Percentiles rank a stretch among this genome's conserved stretches.
Conservation (phyloP, 2,888 invertebrate genomes). For the Psococerastis gibbosa region DNA sequence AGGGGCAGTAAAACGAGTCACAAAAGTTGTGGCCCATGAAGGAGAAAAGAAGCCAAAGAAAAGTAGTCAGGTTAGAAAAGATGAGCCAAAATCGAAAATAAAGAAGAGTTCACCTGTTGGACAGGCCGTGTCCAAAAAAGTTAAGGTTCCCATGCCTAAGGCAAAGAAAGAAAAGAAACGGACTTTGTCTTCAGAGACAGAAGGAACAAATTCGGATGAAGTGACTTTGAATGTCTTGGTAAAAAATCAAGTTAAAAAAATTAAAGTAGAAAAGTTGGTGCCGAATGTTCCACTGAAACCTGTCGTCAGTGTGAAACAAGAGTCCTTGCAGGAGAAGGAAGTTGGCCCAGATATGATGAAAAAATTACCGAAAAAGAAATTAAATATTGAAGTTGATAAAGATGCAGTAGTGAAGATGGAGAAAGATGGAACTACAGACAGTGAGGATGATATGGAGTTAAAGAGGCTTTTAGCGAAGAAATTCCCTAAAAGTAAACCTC, state of each 20-base stretch:
- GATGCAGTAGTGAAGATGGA: conserved; percentile 28
- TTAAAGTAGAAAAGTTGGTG: conserved; percentile 7
- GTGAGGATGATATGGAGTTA: conserved; percentile 31
- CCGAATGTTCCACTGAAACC: conserved; percentile 9
- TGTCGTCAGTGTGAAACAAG: conserved; percentile 13
- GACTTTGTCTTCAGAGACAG: conserved; percentile 8
- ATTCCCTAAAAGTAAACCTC: conserved; percentile 17
- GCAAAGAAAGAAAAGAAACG: conserved; percentile 12
- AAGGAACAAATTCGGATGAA: conserved; percentile 19
- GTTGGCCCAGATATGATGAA: neutral
- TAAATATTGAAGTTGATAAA: conserved; percentile 25
- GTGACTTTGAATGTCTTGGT: conserved; percentile 16
- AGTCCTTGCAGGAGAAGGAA: conserved; percentile 3
- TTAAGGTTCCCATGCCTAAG: conserved; percentile 11
- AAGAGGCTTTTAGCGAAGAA: conserved; percentile 20
- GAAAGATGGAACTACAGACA: conserved; percentile 30
- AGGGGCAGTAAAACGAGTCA: neutral
- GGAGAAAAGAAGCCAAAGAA: conserved; percentile 10
- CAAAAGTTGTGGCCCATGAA: neutral
- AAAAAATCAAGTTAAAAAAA: conserved; percentile 5
- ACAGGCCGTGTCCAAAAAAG: conserved; percentile 13
- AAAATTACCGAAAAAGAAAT: neutral
- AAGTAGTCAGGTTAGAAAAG: conserved; percentile 3
- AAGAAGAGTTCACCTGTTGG: conserved; percentile 11
- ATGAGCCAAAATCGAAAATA: neutral